Conservation (phyloP, 2,888 invertebrate genomes). For the Synergus itoensis region DNA sequence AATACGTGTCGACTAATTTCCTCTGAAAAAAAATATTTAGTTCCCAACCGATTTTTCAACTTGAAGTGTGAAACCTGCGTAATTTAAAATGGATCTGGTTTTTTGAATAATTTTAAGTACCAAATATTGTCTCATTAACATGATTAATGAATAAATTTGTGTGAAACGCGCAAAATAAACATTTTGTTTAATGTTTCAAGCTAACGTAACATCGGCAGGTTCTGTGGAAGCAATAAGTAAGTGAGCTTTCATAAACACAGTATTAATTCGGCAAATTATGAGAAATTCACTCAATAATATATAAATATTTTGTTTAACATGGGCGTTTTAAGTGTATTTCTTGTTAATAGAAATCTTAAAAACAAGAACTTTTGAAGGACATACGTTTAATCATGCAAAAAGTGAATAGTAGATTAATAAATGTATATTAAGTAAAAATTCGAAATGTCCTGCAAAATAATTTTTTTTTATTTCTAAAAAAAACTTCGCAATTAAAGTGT, state of each 20-base stretch:
- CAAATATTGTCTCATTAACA: not conserved
- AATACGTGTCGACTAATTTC: too few species aligned
- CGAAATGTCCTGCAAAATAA: too few species aligned
- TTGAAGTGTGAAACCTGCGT: too few species aligned
- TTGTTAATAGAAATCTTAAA: not conserved
- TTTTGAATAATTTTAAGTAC: not conserved
- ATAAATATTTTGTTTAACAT: not conserved
- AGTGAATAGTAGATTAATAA: not conserved
- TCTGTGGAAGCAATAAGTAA: conserved; percentile 74
- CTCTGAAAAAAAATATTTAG: too few species aligned
- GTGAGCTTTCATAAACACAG: conserved; percentile 58
- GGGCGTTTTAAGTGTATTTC: not conserved
- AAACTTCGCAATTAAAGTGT: too few species aligned
- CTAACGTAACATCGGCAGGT: conserved; percentile 72
- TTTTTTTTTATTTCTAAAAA: too few species aligned
- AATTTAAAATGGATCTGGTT: too few species aligned
- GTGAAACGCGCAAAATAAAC: not conserved
- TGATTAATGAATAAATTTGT: not conserved
- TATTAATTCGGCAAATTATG: not conserved
- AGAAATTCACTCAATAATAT: not conserved
- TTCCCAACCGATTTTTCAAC: too few species aligned
- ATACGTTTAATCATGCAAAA: not conserved
- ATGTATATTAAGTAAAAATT: too few species aligned
- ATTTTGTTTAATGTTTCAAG: conserved; percentile 71
- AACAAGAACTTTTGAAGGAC: not conserved